These are phyloP conservation scores for Magallana nippona DNA, from an alignment of 2,888 invertebrate genomes.

Conservation along the genomic window DNA sequence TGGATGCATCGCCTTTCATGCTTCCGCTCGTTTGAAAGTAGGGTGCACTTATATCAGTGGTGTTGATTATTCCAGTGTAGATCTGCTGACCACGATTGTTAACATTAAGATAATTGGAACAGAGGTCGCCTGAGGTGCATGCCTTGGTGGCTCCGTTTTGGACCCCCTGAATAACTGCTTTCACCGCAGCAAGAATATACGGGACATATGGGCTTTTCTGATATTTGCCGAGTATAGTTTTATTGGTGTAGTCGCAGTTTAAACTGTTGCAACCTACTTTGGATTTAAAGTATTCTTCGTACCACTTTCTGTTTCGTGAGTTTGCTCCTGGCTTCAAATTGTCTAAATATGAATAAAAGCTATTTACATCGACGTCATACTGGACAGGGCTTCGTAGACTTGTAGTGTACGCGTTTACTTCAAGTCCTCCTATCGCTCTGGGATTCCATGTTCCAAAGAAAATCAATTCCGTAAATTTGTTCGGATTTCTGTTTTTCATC, in stretches of 20 bases:
- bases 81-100: constrained; percentile 53
- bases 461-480: constrained; percentile 49
- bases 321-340: constrained; percentile 53
- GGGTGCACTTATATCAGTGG: constrained; percentile 29
- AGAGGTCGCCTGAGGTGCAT: constrained; percentile 53
- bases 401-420: constrained; percentile 44
- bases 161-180: constrained; percentile 65
- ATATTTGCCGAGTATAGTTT: constrained; percentile 2
- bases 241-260: constrained; percentile 33
- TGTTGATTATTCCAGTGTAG: constrained; percentile 47
- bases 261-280: constrained; percentile 59
- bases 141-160: constrained; percentile 50
- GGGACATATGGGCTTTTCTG: constrained; percentile 60
- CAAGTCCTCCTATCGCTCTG: constrained; percentile 50
- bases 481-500: constrained; percentile 26
- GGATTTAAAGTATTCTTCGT: constrained; percentile 59
- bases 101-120: constrained; percentile 61
- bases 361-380: constrained; percentile 51
- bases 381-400: constrained; percentile 53
- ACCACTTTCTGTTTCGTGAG: constrained; percentile 57
- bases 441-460: constrained; percentile 68
- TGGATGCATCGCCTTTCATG: constrained; percentile 50
- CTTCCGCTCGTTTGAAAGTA: constrained; percentile 53
- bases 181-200: constrained; percentile 69
- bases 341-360: constrained; percentile 57